phyloP scores from a whole-genome alignment of 2,888 invertebrate species.

The Acrobasis consociella region DNA sequence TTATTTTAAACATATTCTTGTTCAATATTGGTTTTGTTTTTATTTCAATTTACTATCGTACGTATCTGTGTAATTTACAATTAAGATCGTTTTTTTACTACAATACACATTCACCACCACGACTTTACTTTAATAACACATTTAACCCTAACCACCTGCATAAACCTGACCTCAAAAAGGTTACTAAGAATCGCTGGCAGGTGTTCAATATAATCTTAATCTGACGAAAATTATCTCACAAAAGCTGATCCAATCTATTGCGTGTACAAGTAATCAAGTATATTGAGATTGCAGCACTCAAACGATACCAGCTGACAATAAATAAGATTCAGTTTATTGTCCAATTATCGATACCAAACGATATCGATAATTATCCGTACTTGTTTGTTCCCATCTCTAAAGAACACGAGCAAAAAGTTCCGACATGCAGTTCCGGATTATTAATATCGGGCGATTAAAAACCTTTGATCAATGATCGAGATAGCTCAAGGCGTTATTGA shows the following conservation, averaged over 20 bases:
- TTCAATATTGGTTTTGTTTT: too few relatives aligned
- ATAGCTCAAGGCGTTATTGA: conserved; percentile 57
- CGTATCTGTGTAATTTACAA: too few relatives aligned
- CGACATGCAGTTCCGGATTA: conserved; percentile 45
- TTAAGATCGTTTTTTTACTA: too few relatives aligned
- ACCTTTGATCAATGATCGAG: conserved; percentile 59
- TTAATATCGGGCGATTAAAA: conserved; percentile 64
- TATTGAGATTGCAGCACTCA: conserved; percentile 13
- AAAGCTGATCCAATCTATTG: conserved; percentile 1
- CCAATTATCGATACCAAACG: conserved; percentile 12
- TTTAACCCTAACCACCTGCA: background rate
- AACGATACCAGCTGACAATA: conserved; percentile 7
- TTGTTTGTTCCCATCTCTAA: conserved; percentile 27
- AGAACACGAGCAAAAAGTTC: conserved; percentile 21
- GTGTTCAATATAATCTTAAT: conserved; percentile 13
- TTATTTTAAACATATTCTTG: too few relatives aligned
- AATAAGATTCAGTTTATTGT: conserved; percentile 11
- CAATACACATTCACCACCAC: too few relatives aligned
- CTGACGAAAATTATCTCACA: conserved; percentile 8
- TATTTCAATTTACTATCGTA: too few relatives aligned
- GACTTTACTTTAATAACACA: background rate
- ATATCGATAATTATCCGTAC: conserved; percentile 27
- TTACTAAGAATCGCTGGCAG: background rate
- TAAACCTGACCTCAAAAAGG: background rate
- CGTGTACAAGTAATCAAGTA: conserved; percentile 4